Evolutionary conservation across 2,797 vertebrate genomes (phyloP).

Genomic region (Amphiprion clarkii): DNA sequence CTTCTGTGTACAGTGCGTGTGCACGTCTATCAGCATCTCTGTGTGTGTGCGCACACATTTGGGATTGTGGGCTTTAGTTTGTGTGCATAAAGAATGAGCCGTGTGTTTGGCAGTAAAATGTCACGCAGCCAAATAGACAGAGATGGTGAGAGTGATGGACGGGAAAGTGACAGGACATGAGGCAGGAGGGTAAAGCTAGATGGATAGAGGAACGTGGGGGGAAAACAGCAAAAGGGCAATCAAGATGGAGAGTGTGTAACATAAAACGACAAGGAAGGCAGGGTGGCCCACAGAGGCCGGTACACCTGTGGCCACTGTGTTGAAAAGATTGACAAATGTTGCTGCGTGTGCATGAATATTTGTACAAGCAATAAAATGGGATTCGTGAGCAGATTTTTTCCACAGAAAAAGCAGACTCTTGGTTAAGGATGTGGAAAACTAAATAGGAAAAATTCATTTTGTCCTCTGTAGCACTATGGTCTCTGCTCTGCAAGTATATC

Average conservation of each 20-base stretch:
- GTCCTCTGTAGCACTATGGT: neutral
- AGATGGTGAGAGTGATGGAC: constrained; percentile 42
- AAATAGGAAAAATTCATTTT: neutral
- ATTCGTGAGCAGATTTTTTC: neutral
- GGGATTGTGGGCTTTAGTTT: constrained; percentile 3
- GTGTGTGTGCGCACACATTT: constrained; percentile 3
- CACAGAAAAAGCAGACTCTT: neutral
- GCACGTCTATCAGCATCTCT: constrained; percentile 11
- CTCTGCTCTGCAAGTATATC: neutral
- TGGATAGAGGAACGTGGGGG: constrained; percentile 24
- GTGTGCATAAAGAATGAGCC: constrained; percentile 3
- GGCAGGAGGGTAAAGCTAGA: constrained; percentile 41
- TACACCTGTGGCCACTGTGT: neutral
- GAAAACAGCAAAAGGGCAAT: constrained; percentile 37
- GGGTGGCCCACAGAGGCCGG: neutral
- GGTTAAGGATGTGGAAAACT: neutral
- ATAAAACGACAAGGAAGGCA: constrained; percentile 28
- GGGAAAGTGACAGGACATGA: constrained; percentile 27
- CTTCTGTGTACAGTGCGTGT: neutral
- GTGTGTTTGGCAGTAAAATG: constrained; percentile 56
- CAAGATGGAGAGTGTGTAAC: constrained; percentile 39
- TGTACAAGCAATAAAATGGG: neutral
- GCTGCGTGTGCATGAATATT: neutral
- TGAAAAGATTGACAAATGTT: neutral
- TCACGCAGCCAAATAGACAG: constrained; percentile 40